Evolutionary conservation across 1,140 invertebrate species (phyloP).

Genomic region (Stegodyphus mimosarum): DNA sequence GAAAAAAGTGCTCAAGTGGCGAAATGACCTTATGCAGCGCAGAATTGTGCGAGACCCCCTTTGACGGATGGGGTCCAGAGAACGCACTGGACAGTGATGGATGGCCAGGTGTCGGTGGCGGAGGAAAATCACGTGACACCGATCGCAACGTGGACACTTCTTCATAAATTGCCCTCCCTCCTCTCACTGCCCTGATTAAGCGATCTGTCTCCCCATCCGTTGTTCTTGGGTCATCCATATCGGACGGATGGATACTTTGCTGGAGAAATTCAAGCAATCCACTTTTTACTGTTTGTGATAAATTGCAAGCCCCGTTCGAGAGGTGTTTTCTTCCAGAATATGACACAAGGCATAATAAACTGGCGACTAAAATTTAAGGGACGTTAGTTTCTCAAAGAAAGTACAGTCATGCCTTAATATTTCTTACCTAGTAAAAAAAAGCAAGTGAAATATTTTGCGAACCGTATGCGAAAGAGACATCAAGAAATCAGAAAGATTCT

Average conservation of each 20-base stretch:
- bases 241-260: slow-evolving; percentile 11
- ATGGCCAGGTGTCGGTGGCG: slow-evolving; percentile 50
- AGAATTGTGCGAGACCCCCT: slow-evolving; percentile 2
- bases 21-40: slow-evolving; percentile 52
- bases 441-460: too few relatives aligned
- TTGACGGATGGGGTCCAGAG: slow-evolving; percentile 52
- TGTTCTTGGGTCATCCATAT: slow-evolving; percentile 30
- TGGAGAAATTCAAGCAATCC: slow-evolving; percentile 47
- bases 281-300: slow-evolving; percentile 47
- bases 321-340: background rate
- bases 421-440: too few relatives aligned
- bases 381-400: too few relatives aligned
- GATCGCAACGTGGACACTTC: slow-evolving; percentile 48
- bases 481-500: too few relatives aligned
- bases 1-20: slow-evolving; percentile 18
- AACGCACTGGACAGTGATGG: slow-evolving; percentile 57
- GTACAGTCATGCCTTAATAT: too few relatives aligned
- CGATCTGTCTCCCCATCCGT: slow-evolving; percentile 44
- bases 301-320: slow-evolving; percentile 3
- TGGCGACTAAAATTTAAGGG: too few relatives aligned
- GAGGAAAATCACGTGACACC: slow-evolving; percentile 55
- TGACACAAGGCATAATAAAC: too few relatives aligned
- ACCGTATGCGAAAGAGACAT: too few relatives aligned
- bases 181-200: slow-evolving; percentile 40
- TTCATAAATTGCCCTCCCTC: slow-evolving; percentile 52